These are phyloP conservation scores for Xanthorhoe spadicearia DNA, from an alignment of 2,888 invertebrate genomes.

Conservation along the genomic window DNA sequence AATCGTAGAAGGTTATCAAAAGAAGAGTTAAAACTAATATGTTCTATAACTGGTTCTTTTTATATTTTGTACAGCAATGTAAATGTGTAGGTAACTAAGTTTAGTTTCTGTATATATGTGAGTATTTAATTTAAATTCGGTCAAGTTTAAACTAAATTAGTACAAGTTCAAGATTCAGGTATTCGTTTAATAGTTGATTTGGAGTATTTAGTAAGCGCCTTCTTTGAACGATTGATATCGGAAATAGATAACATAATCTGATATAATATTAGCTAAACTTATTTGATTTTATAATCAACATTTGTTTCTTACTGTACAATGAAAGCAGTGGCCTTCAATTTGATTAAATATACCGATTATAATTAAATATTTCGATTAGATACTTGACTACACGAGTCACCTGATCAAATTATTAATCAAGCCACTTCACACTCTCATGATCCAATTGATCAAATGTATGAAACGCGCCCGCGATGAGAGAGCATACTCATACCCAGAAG, in stretches of 20 bases:
- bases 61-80: too few species aligned
- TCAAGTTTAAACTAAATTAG: not conserved
- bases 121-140: not conserved
- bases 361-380: not conserved
- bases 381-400: not conserved
- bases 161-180: not conserved
- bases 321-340: not conserved
- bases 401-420: not conserved
- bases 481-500: too few species aligned
- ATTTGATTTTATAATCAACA: not conserved
- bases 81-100: too few species aligned
- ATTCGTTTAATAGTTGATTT: not conserved
- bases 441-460: too few species aligned
- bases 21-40: too few species aligned
- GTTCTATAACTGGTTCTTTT: too few species aligned
- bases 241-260: not conserved
- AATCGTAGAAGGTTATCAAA: not conserved
- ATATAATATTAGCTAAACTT: not conserved
- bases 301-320: not conserved
- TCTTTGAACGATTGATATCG: not conserved
- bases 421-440: not conserved
- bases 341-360: not conserved
- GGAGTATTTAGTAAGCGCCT: not conserved
- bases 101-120: too few species aligned
- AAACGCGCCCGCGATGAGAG: too few species aligned